Conservation (phyloP, 2,888 invertebrate species). For the Eupithecia subfuscata region DNA sequence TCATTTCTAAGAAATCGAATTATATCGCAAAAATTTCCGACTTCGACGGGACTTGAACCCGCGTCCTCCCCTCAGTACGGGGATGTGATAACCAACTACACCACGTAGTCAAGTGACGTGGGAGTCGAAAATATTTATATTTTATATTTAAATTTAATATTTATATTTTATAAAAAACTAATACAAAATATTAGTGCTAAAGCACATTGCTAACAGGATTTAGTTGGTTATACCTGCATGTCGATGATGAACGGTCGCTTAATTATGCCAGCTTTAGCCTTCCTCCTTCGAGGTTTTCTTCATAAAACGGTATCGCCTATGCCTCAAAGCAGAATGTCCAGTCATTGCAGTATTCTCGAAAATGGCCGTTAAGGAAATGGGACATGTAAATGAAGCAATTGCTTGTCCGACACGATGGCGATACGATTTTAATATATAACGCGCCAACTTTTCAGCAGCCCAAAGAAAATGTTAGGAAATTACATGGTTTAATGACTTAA, state of each 20-base stretch:
- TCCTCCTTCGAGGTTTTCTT: not conserved
- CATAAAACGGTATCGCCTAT: constrained; percentile 47
- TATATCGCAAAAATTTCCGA: no score
- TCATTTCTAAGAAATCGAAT: no score
- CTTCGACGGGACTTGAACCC: no score
- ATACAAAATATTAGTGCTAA: no score
- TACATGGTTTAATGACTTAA: not conserved
- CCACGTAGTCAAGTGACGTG: no score
- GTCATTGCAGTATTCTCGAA: constrained; percentile 76
- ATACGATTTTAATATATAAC: constrained; percentile 34
- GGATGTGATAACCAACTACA: no score
- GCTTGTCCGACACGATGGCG: constrained; percentile 40
- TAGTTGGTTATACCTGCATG: not conserved
- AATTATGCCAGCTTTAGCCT: not conserved
- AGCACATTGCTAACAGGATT: not conserved
- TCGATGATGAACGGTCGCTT: not conserved
- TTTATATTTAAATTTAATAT: no score
- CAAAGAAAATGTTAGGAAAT: constrained; percentile 9
- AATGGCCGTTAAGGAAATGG: constrained; percentile 75
- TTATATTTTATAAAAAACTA: no score
- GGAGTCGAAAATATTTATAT: no score
- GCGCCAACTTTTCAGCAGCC: constrained; percentile 22
- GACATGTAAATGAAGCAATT: constrained; percentile 73
- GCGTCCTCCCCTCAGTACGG: no score
- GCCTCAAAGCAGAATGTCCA: constrained; percentile 61